phyloP scores from a whole-genome alignment of 2,888 invertebrate genomes.

The Diaperis boleti region DNA sequence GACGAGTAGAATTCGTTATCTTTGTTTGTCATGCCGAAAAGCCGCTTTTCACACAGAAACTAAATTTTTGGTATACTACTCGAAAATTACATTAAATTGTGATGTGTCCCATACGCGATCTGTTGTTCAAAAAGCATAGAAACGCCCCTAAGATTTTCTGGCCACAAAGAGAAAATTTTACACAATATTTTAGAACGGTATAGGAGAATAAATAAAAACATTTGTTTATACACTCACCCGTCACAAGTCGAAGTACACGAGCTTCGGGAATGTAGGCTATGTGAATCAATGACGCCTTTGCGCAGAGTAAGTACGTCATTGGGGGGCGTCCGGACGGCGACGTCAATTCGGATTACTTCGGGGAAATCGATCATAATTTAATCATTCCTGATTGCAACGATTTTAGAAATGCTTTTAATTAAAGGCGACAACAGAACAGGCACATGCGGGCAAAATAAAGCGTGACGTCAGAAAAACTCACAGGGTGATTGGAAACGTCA shows the following conservation, averaged over 20 bases:
- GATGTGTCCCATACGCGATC: too few species aligned
- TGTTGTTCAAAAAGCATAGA: too few species aligned
- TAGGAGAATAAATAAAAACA: background rate
- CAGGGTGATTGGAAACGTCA: too few species aligned
- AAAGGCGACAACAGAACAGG: conserved; percentile 7
- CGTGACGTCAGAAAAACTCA: conserved; percentile 19
- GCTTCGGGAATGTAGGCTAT: conserved; percentile 43
- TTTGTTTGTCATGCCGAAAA: conserved; percentile 9
- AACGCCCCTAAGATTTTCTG: too few species aligned
- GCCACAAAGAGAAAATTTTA: background rate
- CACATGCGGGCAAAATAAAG: background rate
- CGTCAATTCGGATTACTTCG: conserved; percentile 43
- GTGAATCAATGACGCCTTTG: conserved; percentile 53
- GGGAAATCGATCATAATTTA: conserved; percentile 41
- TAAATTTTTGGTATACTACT: too few species aligned
- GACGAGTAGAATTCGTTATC: conserved; percentile 2
- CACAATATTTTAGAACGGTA: background rate
- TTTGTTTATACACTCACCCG: conserved; percentile 49
- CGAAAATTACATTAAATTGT: too few species aligned
- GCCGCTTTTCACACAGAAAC: background rate
- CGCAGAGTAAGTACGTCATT: conserved; percentile 48
- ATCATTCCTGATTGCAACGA: conserved; percentile 20
- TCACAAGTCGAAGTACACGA: conserved; percentile 45
- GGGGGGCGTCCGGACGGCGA: conserved; percentile 45
- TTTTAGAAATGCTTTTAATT: conserved; percentile 26